phyloP scores from a whole-genome alignment of 2,888 invertebrate species.

The Apotomis betuletana region DNA sequence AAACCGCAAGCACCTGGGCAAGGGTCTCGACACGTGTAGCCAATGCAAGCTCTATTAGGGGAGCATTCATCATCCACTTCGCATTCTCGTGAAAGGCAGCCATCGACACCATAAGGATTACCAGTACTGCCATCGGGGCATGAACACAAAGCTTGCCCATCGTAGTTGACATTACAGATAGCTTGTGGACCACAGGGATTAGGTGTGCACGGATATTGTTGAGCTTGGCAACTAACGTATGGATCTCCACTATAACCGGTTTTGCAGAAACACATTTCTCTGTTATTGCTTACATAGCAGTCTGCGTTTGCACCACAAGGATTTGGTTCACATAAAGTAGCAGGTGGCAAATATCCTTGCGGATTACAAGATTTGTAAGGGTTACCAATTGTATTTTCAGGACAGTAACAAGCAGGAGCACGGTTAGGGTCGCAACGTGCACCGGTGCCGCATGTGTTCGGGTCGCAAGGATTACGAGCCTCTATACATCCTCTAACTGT shows the following conservation, averaged over 20 bases:
- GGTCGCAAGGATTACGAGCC: constrained; percentile 91
- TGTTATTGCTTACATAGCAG: constrained; percentile 91
- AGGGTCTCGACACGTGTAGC: constrained; percentile 91
- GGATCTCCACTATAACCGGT: constrained; percentile 90
- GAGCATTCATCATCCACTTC: constrained; percentile 91
- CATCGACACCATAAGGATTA: constrained; percentile 87
- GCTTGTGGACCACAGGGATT: constrained; percentile 93
- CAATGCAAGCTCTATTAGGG: constrained; percentile 88
- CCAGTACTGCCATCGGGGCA: constrained; percentile 90
- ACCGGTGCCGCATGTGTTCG: constrained; percentile 90
- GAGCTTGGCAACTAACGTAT: constrained; percentile 88
- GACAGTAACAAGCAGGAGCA: constrained; percentile 92
- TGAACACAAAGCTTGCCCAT: constrained; percentile 88
- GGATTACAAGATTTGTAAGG: constrained; percentile 90
- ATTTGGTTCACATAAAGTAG: constrained; percentile 89
- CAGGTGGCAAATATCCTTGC: constrained; percentile 80
- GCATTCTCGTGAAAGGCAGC: constrained; percentile 92
- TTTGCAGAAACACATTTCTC: constrained; percentile 93
- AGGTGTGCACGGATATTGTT: constrained; percentile 89
- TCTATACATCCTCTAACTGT: constrained; percentile 93
- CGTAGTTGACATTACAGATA: constrained; percentile 86
- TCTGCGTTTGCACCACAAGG: constrained; percentile 93
- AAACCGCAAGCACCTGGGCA: constrained; percentile 92
- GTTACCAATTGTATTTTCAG: constrained; percentile 91
- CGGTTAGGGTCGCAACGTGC: constrained; percentile 91